Evolutionary conservation across 2,797 vertebrate genomes (phyloP).

Genomic region (Siniperca scherzeri): DNA sequence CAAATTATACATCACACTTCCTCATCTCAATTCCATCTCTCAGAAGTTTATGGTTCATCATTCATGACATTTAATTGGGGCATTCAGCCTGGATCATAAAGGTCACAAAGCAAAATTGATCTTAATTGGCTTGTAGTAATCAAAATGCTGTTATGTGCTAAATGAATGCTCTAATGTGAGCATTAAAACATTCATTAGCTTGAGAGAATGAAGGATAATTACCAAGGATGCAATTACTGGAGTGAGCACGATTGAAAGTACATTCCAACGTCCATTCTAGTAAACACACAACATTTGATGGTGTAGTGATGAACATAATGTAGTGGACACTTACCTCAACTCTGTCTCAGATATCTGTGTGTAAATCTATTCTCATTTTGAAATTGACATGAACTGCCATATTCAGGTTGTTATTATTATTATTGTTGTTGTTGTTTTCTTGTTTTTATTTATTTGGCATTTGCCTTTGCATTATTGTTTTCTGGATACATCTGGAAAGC

Average conservation of each 20-base stretch:
- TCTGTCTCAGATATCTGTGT: neutral
- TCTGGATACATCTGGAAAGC: too few species aligned
- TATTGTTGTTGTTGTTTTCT: neutral
- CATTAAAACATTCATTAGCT: slow-evolving; percentile 87
- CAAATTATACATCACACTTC: slow-evolving; percentile 35
- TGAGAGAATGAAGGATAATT: slow-evolving; percentile 84
- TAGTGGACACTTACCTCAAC: slow-evolving; percentile 30
- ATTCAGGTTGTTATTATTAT: neutral
- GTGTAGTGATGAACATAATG: neutral
- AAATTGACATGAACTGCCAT: neutral
- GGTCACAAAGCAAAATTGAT: slow-evolving; percentile 86
- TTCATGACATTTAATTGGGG: slow-evolving; percentile 84
- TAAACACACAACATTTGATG: slow-evolving; percentile 71
- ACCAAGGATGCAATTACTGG: slow-evolving; percentile 82
- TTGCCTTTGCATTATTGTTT: too few species aligned
- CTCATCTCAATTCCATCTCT: slow-evolving; percentile 66
- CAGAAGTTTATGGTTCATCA: slow-evolving; percentile 75
- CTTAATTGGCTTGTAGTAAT: slow-evolving; percentile 88
- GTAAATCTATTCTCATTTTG: slow-evolving; percentile 1
- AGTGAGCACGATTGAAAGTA: slow-evolving; percentile 72
- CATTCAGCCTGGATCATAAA: slow-evolving; percentile 82
- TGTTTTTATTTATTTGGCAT: neutral
- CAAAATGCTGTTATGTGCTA: slow-evolving; percentile 87
- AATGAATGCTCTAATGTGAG: slow-evolving; percentile 87
- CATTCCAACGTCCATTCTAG: slow-evolving; percentile 70